Evolutionary conservation across 2,113 vertebrate species (phyloP).

Genomic region (Vimba vimba): DNA sequence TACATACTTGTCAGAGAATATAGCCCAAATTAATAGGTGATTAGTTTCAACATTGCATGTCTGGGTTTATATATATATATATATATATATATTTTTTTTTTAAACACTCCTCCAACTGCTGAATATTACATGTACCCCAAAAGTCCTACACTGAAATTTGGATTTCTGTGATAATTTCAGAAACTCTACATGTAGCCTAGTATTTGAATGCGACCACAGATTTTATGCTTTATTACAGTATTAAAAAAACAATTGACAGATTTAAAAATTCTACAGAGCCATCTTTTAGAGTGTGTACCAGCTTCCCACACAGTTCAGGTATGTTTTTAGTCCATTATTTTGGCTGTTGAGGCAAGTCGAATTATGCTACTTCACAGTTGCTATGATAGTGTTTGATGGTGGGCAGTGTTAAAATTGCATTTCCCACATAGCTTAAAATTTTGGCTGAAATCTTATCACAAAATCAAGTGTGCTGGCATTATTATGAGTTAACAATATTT

Average conservation of each 20-base stretch:
- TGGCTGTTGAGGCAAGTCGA: not conserved
- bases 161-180: not conserved
- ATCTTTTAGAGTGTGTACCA: not conserved
- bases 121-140: slow-evolving; percentile 2
- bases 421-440: not conserved
- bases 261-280: slow-evolving; percentile 6
- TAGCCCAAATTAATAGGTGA: slow-evolving; percentile 2
- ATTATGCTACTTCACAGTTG: not conserved
- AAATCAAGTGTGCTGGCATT: not conserved
- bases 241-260: not conserved
- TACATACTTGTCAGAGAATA: not conserved
- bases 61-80: not conserved
- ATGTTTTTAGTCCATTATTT: not conserved
- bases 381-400: not conserved
- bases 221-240: not conserved
- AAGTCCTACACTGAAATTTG: not conserved
- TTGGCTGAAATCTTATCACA: not conserved
- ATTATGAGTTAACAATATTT: not conserved
- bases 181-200: not conserved
- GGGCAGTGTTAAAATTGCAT: slow-evolving; percentile 4
- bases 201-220: too few species aligned
- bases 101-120: not conserved
- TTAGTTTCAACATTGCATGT: not conserved
- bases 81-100: too few species aligned
- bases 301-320: slow-evolving; percentile 32